Evolutionary conservation across 2,113 vertebrate species (phyloP).

Genomic region (Sceloporus undulatus): DNA sequence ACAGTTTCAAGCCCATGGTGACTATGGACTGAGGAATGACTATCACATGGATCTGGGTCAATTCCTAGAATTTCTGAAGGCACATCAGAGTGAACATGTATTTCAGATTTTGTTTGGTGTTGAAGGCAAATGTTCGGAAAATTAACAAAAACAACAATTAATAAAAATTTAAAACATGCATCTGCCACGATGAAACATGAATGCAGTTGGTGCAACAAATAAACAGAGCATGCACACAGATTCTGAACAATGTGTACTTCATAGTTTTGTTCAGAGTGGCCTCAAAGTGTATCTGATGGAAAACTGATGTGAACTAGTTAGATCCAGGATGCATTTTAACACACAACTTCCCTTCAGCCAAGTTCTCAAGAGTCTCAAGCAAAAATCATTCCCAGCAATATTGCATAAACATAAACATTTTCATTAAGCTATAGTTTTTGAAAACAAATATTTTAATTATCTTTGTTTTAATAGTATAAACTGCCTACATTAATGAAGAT

Average conservation of each 20-base stretch:
- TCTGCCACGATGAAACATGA: not conserved
- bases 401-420: not conserved
- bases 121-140: slow-evolving; percentile 74
- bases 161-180: not conserved
- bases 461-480: not conserved
- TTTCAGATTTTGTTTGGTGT: slow-evolving; percentile 84
- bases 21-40: slow-evolving; percentile 82
- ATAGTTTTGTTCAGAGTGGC: not conserved
- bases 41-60: slow-evolving; percentile 85
- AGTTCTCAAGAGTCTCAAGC: not conserved
- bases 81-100: slow-evolving; percentile 78
- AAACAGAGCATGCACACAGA: not conserved
- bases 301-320: not conserved
- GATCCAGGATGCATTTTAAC: not conserved
- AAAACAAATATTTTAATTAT: not conserved
- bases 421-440: not conserved
- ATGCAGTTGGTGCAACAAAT: not conserved
- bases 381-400: no score
- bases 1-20: slow-evolving; percentile 79
- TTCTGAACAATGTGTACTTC: not conserved
- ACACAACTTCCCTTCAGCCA: not conserved
- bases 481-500: not conserved
- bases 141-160: slow-evolving; percentile 48
- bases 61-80: slow-evolving; percentile 80
- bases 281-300: slow-evolving; percentile 12